phyloP scores from a whole-genome alignment of 1,140 invertebrate genomes.

The Mya arenaria region DNA sequence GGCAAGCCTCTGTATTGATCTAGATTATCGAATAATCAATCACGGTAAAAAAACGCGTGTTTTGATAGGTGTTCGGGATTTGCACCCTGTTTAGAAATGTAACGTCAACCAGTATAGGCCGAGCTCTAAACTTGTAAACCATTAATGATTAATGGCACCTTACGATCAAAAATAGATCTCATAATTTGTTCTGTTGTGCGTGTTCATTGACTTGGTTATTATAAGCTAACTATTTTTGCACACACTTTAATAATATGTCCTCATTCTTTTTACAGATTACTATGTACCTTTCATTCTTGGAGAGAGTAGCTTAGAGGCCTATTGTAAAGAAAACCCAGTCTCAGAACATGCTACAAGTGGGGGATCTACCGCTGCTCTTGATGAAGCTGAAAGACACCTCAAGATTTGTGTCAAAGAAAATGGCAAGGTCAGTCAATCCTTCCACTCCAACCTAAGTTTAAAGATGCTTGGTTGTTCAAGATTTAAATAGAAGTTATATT shows the following conservation, averaged over 20 bases:
- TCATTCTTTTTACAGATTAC: slow-evolving; percentile 33
- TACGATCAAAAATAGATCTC: neutral
- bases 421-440: slow-evolving; percentile 29
- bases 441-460: neutral
- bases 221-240: neutral
- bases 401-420: slow-evolving; percentile 45
- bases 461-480: neutral
- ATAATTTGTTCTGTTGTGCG: too few relatives aligned
- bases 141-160: neutral
- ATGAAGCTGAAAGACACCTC: slow-evolving; percentile 47
- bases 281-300: slow-evolving; percentile 53
- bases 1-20: too few relatives aligned
- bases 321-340: slow-evolving; percentile 36
- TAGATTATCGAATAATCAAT: too few relatives aligned
- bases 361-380: neutral
- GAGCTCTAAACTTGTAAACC: neutral
- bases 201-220: neutral
- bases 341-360: neutral
- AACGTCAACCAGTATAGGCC: too few relatives aligned
- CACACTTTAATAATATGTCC: neutral
- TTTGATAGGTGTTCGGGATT: too few relatives aligned
- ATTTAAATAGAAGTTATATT: neutral
- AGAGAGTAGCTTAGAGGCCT: slow-evolving; percentile 32
- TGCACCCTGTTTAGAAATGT: too few relatives aligned
- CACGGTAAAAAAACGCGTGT: too few relatives aligned